Percentiles rank a stretch among this genome's conserved stretches.
These are phyloP conservation scores for Oeneis ivallda DNA, from an alignment of 2,888 invertebrate genomes.

Conservation along the genomic window DNA sequence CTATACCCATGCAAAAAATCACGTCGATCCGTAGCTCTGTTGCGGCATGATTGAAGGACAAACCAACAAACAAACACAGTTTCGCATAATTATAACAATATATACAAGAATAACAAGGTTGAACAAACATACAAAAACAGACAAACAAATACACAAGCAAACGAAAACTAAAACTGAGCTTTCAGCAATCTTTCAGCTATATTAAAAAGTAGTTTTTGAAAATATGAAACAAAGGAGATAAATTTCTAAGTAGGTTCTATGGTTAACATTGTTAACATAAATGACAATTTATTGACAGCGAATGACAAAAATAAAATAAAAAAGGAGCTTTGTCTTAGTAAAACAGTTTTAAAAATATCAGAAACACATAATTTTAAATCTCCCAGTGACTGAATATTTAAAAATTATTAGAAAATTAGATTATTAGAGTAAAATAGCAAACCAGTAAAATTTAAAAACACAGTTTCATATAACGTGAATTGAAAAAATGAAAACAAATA, in stretches of 20 bases:
- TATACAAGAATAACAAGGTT: too few relatives aligned
- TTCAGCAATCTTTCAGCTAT: too few relatives aligned
- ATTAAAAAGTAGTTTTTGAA: neutral
- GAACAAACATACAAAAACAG: too few relatives aligned
- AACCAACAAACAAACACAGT: too few relatives aligned
- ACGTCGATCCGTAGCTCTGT: too few relatives aligned
- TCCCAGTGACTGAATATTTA: neutral
- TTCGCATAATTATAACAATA: too few relatives aligned
- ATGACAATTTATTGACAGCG: neutral
- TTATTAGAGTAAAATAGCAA: neutral
- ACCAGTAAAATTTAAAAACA: too few relatives aligned
- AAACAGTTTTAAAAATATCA: neutral
- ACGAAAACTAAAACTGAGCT: too few relatives aligned
- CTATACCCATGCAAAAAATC: too few relatives aligned
- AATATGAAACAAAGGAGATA: neutral
- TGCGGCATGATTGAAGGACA: too few relatives aligned
- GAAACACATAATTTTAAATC: constrained; percentile 5
- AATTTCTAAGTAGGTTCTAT: neutral
- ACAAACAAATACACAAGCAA: too few relatives aligned
- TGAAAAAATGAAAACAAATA: constrained; percentile 37
- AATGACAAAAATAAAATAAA: neutral
- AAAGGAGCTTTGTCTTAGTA: neutral
- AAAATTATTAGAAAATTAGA: neutral
- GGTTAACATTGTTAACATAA: neutral
- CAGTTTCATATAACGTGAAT: neutral